phyloP scores from a whole-genome alignment of 2,888 invertebrate species.

The Philhelius pedissequus region DNA sequence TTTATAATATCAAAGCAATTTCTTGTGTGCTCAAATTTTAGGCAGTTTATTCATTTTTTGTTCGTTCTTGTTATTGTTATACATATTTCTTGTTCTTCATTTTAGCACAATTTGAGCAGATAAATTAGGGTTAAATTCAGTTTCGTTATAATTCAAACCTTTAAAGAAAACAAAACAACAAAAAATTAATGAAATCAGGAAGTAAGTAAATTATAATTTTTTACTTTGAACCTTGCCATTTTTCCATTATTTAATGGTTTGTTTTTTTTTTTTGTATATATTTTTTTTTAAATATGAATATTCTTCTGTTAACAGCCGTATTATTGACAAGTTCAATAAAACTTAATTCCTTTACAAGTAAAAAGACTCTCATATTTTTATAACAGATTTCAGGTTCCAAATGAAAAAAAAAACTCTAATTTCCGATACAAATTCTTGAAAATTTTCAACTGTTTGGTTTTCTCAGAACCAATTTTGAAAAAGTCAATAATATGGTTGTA shows the following conservation, averaged over 20 bases:
- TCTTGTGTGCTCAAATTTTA: constrained; percentile 30
- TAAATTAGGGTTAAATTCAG: constrained; percentile 45
- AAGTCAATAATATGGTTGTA: no score
- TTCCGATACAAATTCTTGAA: no score
- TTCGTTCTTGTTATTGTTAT: constrained; percentile 12
- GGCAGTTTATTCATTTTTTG: constrained; percentile 48
- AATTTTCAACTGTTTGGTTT: no score
- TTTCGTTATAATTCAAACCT: constrained; percentile 64
- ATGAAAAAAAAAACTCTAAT: no score
- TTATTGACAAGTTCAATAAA: no score
- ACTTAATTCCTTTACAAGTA: no score
- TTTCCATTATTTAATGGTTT: neutral
- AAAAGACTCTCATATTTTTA: no score
- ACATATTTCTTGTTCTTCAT: constrained; percentile 1
- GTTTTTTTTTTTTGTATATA: neutral
- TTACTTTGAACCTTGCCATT: neutral
- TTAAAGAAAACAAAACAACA: constrained; percentile 32
- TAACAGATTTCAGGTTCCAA: no score
- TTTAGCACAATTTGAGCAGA: constrained; percentile 57
- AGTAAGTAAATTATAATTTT: neutral
- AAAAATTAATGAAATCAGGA: neutral
- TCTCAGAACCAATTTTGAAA: no score
- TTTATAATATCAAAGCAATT: constrained; percentile 37
- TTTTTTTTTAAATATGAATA: neutral
- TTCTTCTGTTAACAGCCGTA: neutral